Percentiles rank a stretch among this genome's conserved stretches.
phyloP scores from a whole-genome alignment of 1,140 invertebrate species.

The Helicoverpa zea region DNA sequence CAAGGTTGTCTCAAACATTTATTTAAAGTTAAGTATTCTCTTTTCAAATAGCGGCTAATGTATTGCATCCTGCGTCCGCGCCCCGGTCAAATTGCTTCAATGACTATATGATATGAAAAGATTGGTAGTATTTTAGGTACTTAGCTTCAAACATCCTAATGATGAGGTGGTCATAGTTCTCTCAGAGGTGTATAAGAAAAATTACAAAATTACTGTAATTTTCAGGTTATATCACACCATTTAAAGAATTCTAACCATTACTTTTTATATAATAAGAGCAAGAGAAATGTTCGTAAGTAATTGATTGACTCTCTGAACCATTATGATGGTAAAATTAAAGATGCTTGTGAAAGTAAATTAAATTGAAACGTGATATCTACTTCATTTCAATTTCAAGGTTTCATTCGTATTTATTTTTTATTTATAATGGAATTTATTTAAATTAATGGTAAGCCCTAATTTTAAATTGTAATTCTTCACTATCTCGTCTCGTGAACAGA shows the following conservation, averaged over 20 bases:
- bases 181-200: too few species aligned
- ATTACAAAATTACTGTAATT: too few species aligned
- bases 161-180: too few species aligned
- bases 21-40: background rate
- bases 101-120: background rate
- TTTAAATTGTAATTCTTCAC: background rate
- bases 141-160: background rate
- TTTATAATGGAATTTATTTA: background rate
- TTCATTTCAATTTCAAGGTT: background rate
- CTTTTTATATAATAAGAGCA: background rate
- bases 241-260: too few species aligned
- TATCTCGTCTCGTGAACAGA: background rate
- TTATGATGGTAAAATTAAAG: background rate
- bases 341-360: constrained; percentile 25
- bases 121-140: background rate
- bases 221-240: too few species aligned
- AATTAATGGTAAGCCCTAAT: background rate
- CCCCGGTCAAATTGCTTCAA: background rate
- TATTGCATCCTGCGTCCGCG: background rate
- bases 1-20: constrained; percentile 26
- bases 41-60: background rate
- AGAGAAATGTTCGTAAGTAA: background rate
- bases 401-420: background rate
- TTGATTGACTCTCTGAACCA: constrained; percentile 23
- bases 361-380: background rate